These are phyloP conservation scores for Typhlichthys eigenmanni DNA, from an alignment of 2,797 vertebrate genomes.

Conservation along the genomic window DNA sequence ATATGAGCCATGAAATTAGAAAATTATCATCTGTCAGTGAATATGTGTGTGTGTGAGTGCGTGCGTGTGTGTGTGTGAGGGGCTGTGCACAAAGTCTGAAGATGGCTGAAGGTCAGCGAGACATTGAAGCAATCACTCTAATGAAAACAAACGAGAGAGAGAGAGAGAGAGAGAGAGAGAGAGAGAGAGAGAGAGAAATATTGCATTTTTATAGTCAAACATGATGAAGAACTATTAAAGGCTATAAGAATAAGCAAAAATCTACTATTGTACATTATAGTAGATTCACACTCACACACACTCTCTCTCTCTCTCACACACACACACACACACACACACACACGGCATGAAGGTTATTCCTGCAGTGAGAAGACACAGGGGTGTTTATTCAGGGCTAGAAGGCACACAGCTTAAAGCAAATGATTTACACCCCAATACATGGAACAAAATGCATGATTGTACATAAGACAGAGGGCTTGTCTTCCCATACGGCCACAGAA, in stretches of 20 bases:
- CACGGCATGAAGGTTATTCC: slow-evolving; percentile 71
- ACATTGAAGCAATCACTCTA: slow-evolving; percentile 81
- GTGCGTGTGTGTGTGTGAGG: slow-evolving; percentile 2
- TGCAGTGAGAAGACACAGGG: slow-evolving; percentile 61
- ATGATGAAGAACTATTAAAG: slow-evolving; percentile 54
- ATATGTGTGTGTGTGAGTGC: slow-evolving; percentile 37
- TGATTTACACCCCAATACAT: slow-evolving; percentile 75
- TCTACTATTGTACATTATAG: slow-evolving; percentile 17
- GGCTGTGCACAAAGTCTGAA: slow-evolving; percentile 19
- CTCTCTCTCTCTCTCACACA: slow-evolving; percentile 17
- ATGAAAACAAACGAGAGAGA: slow-evolving; percentile 84
- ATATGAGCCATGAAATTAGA: slow-evolving; percentile 59
- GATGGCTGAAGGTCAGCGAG: slow-evolving; percentile 80
- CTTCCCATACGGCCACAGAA: no score
- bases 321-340: slow-evolving; percentile 48
- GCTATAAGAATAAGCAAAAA: slow-evolving; percentile 39
- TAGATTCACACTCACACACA: slow-evolving; percentile 16
- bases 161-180: slow-evolving; percentile 44
- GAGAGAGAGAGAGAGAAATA: slow-evolving; percentile 31
- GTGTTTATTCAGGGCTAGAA: slow-evolving; percentile 75
- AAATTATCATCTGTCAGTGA: slow-evolving; percentile 51
- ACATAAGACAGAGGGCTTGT: no score
- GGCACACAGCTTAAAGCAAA: slow-evolving; percentile 67
- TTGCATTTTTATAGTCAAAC: slow-evolving; percentile 66
- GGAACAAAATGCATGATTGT: slow-evolving; percentile 46